These are phyloP conservation scores for Leptinotarsa peninsularis DNA, from an alignment of 2,888 invertebrate genomes.

Conservation along the genomic window DNA sequence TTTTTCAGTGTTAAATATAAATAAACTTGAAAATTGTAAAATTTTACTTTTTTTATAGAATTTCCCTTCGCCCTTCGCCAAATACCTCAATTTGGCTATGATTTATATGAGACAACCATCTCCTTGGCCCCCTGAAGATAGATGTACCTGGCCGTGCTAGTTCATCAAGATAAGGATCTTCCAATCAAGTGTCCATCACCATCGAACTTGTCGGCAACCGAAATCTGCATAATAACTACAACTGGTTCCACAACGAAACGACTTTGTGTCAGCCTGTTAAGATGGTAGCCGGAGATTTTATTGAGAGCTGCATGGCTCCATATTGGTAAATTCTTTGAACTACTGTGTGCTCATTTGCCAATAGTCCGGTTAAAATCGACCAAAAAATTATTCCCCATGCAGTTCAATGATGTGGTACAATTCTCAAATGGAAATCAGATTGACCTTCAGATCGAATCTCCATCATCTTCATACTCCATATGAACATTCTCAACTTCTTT, in stretches of 20 bases:
- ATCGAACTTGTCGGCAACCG: constrained; percentile 15
- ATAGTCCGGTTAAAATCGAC: not conserved
- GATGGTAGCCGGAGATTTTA: constrained; percentile 10
- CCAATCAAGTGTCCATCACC: constrained; percentile 19
- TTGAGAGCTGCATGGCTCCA: not conserved
- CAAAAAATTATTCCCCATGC: too few relatives aligned
- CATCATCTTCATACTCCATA: too few relatives aligned
- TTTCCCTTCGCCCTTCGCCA: too few relatives aligned
- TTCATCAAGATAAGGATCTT: constrained; percentile 25
- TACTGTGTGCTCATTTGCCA: constrained; percentile 9
- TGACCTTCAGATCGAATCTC: too few relatives aligned
- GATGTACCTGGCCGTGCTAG: constrained; percentile 20
- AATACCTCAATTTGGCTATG: too few relatives aligned
- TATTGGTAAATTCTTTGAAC: constrained; percentile 2
- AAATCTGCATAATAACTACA: constrained; percentile 19
- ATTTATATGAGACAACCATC: not conserved
- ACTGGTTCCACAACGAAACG: constrained; percentile 15
- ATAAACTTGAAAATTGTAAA: too few relatives aligned
- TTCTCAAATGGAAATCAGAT: too few relatives aligned
- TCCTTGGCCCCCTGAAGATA: not conserved
- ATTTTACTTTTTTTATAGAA: too few relatives aligned
- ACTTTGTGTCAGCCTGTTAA: not conserved
- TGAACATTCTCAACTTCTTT: too few relatives aligned
- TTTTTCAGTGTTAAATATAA: too few relatives aligned
- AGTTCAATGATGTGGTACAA: too few relatives aligned